Evolutionary conservation across 2,888 invertebrate species (phyloP).

Genomic region (Vesta saturnalis): DNA sequence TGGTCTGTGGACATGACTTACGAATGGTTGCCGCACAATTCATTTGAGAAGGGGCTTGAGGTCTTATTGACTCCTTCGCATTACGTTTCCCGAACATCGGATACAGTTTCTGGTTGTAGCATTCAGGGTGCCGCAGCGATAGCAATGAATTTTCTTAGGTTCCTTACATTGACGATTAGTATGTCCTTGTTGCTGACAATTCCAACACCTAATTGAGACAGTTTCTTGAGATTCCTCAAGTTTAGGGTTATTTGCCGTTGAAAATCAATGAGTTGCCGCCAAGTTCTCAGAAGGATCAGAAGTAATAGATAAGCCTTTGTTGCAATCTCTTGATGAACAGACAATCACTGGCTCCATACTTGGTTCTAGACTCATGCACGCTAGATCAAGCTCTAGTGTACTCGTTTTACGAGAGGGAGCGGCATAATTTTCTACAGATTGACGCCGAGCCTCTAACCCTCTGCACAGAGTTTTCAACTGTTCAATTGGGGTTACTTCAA

Average conservation of each 20-base stretch:
- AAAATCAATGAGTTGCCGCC: no score
- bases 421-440: not conserved
- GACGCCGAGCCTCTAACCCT: not conserved
- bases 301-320: no score
- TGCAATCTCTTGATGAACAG: not conserved
- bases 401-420: not conserved
- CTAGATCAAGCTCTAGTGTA: not conserved
- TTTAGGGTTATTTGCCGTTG: no score
- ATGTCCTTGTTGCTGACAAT: not conserved
- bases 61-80: no score
- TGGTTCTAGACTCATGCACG: not conserved
- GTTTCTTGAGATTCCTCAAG: no score
- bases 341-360: not conserved
- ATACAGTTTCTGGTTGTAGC: not conserved
- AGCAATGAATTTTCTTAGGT: not conserved
- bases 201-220: not conserved
- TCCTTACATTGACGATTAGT: not conserved
- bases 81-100: not conserved
- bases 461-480: not conserved
- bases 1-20: no score
- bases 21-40: no score
- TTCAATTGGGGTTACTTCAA: not conserved
- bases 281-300: no score
- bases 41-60: not conserved
- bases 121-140: not conserved